Conservation (phyloP, 2,797 vertebrate genomes). For the Anguilla obscura region DNA sequence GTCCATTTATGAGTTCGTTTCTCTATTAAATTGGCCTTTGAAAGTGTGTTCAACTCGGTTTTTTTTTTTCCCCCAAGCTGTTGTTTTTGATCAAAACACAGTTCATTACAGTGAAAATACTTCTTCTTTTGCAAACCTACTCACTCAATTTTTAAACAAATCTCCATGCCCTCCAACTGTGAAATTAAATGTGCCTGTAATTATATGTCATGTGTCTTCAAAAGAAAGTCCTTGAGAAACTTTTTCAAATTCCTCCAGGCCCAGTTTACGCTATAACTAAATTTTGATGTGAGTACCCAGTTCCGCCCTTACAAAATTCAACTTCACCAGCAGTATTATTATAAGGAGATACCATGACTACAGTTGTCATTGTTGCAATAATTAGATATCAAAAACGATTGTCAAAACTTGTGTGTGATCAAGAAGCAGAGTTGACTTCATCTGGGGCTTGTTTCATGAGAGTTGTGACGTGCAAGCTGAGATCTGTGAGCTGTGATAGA, state of each 20-base stretch:
- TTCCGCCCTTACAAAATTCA: background rate
- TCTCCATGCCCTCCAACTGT: constrained; percentile 18
- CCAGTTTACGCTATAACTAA: background rate
- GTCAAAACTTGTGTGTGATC: background rate
- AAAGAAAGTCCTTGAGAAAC: background rate
- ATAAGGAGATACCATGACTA: background rate
- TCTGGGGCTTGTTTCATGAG: background rate
- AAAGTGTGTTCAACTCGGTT: background rate
- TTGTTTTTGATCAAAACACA: constrained; percentile 23
- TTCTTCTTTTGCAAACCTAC: constrained; percentile 6
- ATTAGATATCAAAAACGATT: background rate
- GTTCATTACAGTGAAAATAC: constrained; percentile 2
- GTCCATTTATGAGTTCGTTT: background rate
- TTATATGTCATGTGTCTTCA: background rate
- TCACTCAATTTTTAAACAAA: constrained; percentile 23
- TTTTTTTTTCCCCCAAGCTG: background rate
- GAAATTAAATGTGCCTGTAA: constrained; percentile 24
- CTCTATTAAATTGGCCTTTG: background rate
- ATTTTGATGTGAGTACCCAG: background rate
- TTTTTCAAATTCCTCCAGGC: background rate
- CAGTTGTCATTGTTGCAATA: background rate
- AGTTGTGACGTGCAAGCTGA: too few relatives aligned
- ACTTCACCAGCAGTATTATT: background rate
- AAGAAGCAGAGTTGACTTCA: background rate
- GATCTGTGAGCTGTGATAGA: too few relatives aligned